phyloP scores from a whole-genome alignment of 2,113 vertebrate species.

The Oreochromis spilurus region DNA sequence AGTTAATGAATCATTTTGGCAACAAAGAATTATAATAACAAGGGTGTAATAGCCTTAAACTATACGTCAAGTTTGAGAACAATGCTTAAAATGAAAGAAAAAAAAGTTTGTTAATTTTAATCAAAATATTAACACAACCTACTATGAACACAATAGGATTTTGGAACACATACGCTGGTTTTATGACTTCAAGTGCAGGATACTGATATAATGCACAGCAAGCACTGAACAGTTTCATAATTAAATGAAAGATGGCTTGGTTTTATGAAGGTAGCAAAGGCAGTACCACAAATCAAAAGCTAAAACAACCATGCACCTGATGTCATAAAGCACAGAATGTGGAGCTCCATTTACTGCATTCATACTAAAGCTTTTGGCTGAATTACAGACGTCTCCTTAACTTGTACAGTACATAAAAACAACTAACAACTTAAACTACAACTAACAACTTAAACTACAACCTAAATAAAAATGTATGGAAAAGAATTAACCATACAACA shows the following conservation, averaged over 20 bases:
- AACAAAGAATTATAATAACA: conserved; percentile 16
- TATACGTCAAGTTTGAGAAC: not conserved
- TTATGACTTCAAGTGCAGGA: not conserved
- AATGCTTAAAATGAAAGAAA: not conserved
- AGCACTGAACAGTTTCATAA: not conserved
- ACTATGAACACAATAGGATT: not conserved
- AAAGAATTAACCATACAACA: not conserved
- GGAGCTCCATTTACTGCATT: not conserved
- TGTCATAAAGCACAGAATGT: conserved; percentile 14
- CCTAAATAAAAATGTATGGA: not conserved
- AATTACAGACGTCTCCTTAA: not conserved
- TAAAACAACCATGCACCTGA: not conserved
- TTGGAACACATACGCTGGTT: not conserved
- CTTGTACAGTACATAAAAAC: not conserved
- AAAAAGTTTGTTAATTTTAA: conserved; percentile 11
- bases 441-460: not conserved
- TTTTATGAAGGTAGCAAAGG: conserved; percentile 15
- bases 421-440: not conserved
- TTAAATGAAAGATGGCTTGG: conserved; percentile 9
- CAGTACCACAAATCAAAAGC: conserved; percentile 4
- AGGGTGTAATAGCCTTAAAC: not conserved
- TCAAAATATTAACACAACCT: not conserved
- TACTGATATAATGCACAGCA: conserved; percentile 9
- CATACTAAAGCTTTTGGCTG: not conserved
- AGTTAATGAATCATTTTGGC: conserved; percentile 7